Evolutionary conservation across 2,888 invertebrate species (phyloP).

Genomic region (Odiellus spinosus): DNA sequence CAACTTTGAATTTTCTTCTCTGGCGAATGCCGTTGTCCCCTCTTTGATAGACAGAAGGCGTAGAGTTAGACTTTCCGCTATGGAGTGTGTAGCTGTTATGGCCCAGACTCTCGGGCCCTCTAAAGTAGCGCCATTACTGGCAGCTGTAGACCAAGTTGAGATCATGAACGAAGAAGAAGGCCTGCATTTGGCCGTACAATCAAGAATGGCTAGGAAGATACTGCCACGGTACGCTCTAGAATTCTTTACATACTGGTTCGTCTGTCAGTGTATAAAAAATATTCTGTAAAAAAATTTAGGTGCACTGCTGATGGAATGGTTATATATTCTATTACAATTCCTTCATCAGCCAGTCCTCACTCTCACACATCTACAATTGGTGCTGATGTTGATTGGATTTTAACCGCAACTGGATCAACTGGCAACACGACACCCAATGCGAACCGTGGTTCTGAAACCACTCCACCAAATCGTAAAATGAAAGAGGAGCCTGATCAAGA

Average conservation of each 20-base stretch:
- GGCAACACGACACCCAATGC: no score
- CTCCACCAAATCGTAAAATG: no score
- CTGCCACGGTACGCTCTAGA: no score
- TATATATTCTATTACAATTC: slow-evolving; percentile 52
- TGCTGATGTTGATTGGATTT: slow-evolving; percentile 60
- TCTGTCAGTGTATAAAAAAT: no score
- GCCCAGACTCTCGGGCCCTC: slow-evolving; percentile 50
- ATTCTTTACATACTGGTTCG: no score
- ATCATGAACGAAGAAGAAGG: slow-evolving; percentile 30
- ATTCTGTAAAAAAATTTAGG: no score
- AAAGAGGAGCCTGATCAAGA: no score
- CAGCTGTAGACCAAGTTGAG: slow-evolving; percentile 34
- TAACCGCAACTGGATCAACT: slow-evolving; percentile 32
- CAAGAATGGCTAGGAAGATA: slow-evolving; percentile 53
- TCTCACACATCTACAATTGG: slow-evolving; percentile 28
- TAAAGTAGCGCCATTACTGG: slow-evolving; percentile 39
- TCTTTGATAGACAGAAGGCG: slow-evolving; percentile 45
- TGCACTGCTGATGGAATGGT: slow-evolving; percentile 54
- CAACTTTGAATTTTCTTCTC: slow-evolving; percentile 42
- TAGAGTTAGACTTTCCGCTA: slow-evolving; percentile 55
- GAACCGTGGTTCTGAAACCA: no score
- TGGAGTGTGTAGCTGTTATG: slow-evolving; percentile 61
- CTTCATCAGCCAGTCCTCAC: slow-evolving; percentile 30
- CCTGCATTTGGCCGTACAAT: slow-evolving; percentile 48
- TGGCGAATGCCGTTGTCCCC: slow-evolving; percentile 34